These are phyloP conservation scores for Brachionus koreanus DNA, from an alignment of 1,140 invertebrate genomes.

Conservation along the genomic window DNA sequence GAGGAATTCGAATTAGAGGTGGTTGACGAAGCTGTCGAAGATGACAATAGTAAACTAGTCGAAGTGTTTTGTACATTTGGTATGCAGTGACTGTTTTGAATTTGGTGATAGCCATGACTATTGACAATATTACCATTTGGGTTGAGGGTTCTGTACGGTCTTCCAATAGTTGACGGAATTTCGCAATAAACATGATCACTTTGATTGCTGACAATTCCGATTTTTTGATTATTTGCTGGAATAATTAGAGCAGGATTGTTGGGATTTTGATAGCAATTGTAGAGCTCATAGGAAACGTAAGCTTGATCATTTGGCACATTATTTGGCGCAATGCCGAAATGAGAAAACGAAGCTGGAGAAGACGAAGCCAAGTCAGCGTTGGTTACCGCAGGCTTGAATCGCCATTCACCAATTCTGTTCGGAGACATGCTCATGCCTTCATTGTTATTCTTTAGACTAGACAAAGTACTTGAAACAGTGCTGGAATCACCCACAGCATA, in stretches of 20 bases:
- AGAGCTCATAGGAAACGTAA: constrained; percentile 4
- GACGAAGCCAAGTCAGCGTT: neutral
- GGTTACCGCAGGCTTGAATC: neutral
- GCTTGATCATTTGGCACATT: neutral
- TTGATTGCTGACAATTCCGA: neutral
- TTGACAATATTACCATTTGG: neutral
- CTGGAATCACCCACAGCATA: neutral
- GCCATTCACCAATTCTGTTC: neutral
- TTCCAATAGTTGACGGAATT: constrained; percentile 11
- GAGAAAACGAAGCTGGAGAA: constrained; percentile 12
- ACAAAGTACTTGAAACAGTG: constrained; percentile 22
- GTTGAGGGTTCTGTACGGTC: neutral
- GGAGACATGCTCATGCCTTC: neutral
- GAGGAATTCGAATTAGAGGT: constrained; percentile 1
- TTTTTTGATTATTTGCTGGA: neutral
- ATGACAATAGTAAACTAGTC: constrained; percentile 1
- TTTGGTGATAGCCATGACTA: constrained; percentile 21
- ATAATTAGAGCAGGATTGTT: neutral
- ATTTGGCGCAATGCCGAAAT: neutral
- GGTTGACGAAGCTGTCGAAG: neutral
- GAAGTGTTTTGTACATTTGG: constrained; percentile 2
- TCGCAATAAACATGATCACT: constrained; percentile 36
- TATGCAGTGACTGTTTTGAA: constrained; percentile 36
- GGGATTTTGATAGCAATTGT: constrained; percentile 24
- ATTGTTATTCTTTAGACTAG: neutral